phyloP scores from a whole-genome alignment of 2,888 invertebrate species.

The Catonia carolina region DNA sequence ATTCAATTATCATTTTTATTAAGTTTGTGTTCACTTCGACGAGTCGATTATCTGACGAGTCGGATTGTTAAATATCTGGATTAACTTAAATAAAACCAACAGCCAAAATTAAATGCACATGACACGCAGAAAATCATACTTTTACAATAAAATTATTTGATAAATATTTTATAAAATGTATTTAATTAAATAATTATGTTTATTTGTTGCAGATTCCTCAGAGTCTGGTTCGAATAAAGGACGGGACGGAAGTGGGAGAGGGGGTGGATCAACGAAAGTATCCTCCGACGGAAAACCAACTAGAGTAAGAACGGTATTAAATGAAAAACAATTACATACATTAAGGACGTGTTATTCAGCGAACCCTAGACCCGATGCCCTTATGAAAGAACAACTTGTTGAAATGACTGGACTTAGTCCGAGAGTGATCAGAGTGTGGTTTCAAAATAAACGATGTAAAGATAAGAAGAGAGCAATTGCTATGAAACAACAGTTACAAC shows the following conservation, averaged over 20 bases:
- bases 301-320: constrained; percentile 96
- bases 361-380: constrained; percentile 96
- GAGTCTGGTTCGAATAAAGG: constrained; percentile 87
- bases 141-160: too few species aligned
- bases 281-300: constrained; percentile 87
- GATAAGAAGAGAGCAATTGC: constrained; percentile 96
- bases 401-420: constrained; percentile 98
- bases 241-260: constrained; percentile 44
- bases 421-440: constrained; percentile 98
- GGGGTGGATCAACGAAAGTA: constrained; percentile 44
- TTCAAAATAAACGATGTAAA: constrained; percentile 97
- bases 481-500: constrained; percentile 96
- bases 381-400: constrained; percentile 98
- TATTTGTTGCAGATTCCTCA: constrained; percentile 74
- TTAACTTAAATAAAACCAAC: too few species aligned
- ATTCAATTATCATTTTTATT: too few species aligned
- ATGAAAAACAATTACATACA: constrained; percentile 97
- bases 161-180: too few species aligned
- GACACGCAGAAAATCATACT: too few species aligned
- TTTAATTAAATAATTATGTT: too few species aligned
- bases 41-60: too few species aligned
- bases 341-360: constrained; percentile 95
- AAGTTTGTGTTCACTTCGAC: too few species aligned
- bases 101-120: too few species aligned
- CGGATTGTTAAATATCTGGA: too few species aligned